Conservation (phyloP, 2,888 invertebrate species). For the Caenorhabditis doughertyi region DNA sequence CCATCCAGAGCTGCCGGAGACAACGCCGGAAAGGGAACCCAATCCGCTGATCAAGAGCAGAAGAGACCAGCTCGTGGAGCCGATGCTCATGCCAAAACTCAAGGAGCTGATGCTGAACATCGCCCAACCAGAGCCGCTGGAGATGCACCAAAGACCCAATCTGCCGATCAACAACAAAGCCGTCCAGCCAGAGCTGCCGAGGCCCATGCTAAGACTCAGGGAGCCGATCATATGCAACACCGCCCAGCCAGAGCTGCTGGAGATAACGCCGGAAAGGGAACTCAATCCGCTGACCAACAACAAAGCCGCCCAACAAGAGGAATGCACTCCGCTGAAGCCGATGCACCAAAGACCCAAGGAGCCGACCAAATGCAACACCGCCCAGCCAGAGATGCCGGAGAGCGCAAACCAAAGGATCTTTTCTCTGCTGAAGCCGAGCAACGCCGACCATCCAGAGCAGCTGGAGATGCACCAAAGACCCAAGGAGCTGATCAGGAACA, state of each 20-base stretch:
- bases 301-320: background rate
- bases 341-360: background rate
- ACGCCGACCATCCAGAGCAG: background rate
- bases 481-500: background rate
- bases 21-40: background rate
- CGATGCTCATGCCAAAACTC: background rate
- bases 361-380: background rate
- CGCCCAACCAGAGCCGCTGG: slow-evolving; percentile 4
- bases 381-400: background rate
- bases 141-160: background rate
- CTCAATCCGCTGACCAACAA: background rate
- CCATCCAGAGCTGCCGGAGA: background rate
- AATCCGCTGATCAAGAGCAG: background rate
- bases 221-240: background rate
- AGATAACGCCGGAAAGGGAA: background rate
- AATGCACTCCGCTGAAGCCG: too few species aligned
- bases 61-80: slow-evolving; percentile 4
- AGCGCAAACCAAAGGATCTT: background rate
- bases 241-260: slow-evolving; percentile 11
- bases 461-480: background rate
- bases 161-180: background rate
- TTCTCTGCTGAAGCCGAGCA: background rate
- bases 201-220: background rate
- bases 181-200: background rate
- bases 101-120: background rate